phyloP scores from a whole-genome alignment of 64 coral and sea anemone genomes.

The Astreopora myriophthalma region DNA sequence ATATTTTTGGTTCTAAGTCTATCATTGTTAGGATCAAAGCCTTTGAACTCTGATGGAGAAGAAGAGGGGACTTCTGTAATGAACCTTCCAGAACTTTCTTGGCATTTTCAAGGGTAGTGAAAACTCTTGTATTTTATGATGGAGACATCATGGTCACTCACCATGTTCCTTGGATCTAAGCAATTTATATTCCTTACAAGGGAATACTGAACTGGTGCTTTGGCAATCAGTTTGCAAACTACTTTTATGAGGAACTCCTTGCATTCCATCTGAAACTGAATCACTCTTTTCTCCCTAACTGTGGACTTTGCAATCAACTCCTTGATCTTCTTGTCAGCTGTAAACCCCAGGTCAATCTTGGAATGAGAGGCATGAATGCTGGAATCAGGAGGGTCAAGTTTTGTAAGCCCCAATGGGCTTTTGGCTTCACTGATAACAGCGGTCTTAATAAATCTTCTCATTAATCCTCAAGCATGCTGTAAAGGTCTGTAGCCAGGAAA shows the following conservation, averaged over 20 bases:
- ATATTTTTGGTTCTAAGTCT: too few relatives aligned
- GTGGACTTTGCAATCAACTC: constrained; percentile 14
- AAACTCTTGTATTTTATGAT: background rate
- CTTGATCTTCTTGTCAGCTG: constrained; percentile 47
- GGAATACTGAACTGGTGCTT: constrained; percentile 49
- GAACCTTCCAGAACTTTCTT: too few relatives aligned
- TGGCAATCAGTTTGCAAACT: constrained; percentile 21
- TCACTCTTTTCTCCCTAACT: constrained; percentile 15
- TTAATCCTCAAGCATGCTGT: constrained; percentile 69
- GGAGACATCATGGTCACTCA: constrained; percentile 9
- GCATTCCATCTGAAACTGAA: constrained; percentile 63
- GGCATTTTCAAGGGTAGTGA: too few relatives aligned
- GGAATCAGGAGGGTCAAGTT: constrained; percentile 44
- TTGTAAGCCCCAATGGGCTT: constrained; percentile 34
- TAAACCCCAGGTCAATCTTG: constrained; percentile 60
- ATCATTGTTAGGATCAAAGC: too few relatives aligned
- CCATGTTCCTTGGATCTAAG: constrained; percentile 39
- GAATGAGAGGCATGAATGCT: constrained; percentile 31
- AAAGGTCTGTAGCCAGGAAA: constrained; percentile 63
- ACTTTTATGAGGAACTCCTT: constrained; percentile 37
- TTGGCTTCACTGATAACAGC: constrained; percentile 44
- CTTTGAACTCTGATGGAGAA: too few relatives aligned
- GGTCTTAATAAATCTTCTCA: constrained; percentile 49
- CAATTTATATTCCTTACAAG: constrained; percentile 47
- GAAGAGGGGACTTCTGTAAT: too few relatives aligned